Evolutionary conservation across 2,797 vertebrate genomes (phyloP).

Genomic region (Crypturellus tataupa): DNA sequence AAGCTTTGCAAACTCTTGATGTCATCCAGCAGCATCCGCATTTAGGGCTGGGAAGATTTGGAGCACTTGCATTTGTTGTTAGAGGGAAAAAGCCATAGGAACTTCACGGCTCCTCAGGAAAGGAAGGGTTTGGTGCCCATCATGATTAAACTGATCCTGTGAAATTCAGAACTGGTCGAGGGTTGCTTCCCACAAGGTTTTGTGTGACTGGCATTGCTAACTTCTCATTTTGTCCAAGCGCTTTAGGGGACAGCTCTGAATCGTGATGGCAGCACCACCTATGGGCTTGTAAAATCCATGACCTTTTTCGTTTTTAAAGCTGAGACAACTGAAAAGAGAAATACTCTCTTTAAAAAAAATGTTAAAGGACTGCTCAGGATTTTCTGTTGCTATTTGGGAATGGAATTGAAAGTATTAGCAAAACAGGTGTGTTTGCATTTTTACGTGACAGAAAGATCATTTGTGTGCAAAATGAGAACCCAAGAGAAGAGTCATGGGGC

Average conservation of each 20-base stretch:
- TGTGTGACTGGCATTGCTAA: not conserved
- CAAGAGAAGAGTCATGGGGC: not conserved
- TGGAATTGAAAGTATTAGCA: not conserved
- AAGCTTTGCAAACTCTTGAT: not conserved
- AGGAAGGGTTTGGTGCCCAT: not conserved
- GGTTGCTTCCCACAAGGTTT: not conserved
- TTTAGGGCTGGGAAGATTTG: not conserved
- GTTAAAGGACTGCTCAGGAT: not conserved
- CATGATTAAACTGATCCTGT: not conserved
- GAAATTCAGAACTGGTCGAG: not conserved
- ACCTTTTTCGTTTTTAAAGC: not conserved
- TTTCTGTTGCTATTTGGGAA: not conserved
- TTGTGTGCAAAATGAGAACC: not conserved
- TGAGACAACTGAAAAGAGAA: not conserved
- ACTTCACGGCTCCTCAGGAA: not conserved
- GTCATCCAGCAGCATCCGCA: not conserved
- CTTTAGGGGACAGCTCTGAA: not conserved
- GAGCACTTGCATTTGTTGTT: not conserved
- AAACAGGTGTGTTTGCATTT: not conserved
- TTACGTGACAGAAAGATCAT: not conserved
- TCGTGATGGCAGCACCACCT: not conserved
- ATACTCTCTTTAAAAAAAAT: not conserved
- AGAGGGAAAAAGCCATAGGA: not conserved
- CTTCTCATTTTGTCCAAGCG: not conserved
- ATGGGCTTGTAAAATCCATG: not conserved